Percentiles rank a stretch among this genome's conserved stretches.
Evolutionary conservation across 1,140 invertebrate species (phyloP).

Genomic region (Drosophila melanogaster): DNA sequence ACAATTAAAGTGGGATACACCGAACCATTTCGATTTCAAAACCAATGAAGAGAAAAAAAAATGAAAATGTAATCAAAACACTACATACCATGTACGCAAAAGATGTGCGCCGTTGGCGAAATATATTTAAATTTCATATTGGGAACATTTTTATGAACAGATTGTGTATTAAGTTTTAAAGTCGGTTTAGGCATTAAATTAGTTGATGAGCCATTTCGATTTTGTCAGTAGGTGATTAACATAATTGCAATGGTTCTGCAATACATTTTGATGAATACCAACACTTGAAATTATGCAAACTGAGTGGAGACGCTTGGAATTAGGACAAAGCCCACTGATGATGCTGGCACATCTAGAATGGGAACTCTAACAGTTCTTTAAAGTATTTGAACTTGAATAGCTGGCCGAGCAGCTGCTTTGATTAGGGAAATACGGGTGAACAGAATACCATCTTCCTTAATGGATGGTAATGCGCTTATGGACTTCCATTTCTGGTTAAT

Average conservation of each 20-base stretch:
- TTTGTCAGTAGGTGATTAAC: constrained; percentile 34
- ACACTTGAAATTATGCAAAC: constrained; percentile 44
- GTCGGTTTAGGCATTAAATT: constrained; percentile 16
- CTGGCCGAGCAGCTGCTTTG: not conserved
- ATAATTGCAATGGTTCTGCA: constrained; percentile 37
- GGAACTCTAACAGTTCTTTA: constrained; percentile 8
- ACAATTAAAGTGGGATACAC: constrained; percentile 4
- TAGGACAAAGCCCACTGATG: constrained; percentile 19
- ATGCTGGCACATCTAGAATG: constrained; percentile 22
- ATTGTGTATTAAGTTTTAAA: not conserved
- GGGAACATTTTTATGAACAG: constrained; percentile 5
- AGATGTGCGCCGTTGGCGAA: not conserved
- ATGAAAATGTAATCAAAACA: constrained; percentile 10
- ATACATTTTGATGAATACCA: constrained; percentile 22
- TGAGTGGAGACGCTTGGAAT: constrained; percentile 17
- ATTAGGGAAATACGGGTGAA: not conserved
- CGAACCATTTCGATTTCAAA: not conserved
- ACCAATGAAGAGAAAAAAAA: not conserved
- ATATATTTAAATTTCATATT: constrained; percentile 19
- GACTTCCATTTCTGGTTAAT: constrained; percentile 35
- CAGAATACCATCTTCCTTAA: too few species aligned
- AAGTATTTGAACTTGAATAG: constrained; percentile 6
- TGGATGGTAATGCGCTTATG: constrained; percentile 35
- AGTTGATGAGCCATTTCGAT: constrained; percentile 33
- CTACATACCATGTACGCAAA: not conserved